A percentile compares a stretch with the other conserved stretches of the same genome.
Conservation (phyloP, 2,113 vertebrate genomes). For the Rhinogobius similis region DNA sequence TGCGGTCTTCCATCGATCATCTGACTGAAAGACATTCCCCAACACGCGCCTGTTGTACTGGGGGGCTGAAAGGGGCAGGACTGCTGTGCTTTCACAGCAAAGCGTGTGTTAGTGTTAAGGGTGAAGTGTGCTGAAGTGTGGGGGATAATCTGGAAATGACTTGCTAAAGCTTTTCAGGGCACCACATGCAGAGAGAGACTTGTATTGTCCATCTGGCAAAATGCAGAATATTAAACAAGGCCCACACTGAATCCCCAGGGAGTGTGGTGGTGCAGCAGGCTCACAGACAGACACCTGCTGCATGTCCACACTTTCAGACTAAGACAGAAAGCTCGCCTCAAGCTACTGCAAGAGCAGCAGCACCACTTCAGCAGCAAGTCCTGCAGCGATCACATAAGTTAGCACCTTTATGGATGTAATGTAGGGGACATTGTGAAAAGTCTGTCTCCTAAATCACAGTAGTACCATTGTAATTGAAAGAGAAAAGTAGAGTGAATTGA, state of each 20-base stretch:
- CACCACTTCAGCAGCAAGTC: background rate
- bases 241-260: slow-evolving; percentile 27
- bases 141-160: slow-evolving; percentile 54
- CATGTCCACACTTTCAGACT: slow-evolving; percentile 31
- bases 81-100: slow-evolving; percentile 51
- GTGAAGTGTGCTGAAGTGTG: slow-evolving; percentile 14
- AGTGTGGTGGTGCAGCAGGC: slow-evolving; percentile 31
- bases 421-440: slow-evolving; percentile 38
- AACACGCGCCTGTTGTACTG: slow-evolving; percentile 55
- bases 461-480: background rate
- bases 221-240: slow-evolving; percentile 27
- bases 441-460: slow-evolving; percentile 43
- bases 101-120: slow-evolving; percentile 18
- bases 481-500: background rate
- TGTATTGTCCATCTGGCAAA: slow-evolving; percentile 66
- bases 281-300: slow-evolving; percentile 65
- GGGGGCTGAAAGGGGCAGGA: slow-evolving; percentile 33
- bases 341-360: background rate
- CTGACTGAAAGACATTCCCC: slow-evolving; percentile 53
- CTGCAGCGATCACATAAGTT: slow-evolving; percentile 24
- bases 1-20: slow-evolving; percentile 61
- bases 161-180: slow-evolving; percentile 48
- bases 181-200: slow-evolving; percentile 26
- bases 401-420: slow-evolving; percentile 45
- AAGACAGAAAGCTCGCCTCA: background rate